Evolutionary conservation across 2,113 vertebrate genomes (phyloP).

Genomic region (Lamprotornis superbus): DNA sequence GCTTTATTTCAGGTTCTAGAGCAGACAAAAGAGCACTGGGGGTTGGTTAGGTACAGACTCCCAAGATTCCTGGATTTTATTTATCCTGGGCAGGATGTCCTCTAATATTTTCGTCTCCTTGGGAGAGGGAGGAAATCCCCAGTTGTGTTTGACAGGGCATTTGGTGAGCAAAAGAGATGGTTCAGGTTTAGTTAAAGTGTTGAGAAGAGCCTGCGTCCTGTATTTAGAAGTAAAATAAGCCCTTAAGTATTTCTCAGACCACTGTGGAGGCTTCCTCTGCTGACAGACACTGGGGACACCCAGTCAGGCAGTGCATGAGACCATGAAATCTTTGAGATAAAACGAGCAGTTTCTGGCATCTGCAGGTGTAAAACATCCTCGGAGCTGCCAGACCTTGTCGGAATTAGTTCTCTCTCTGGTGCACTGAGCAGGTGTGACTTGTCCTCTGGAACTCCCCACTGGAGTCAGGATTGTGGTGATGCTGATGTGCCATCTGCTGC

Average conservation of each 20-base stretch:
- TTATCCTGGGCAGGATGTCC: neutral
- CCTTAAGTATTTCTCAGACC: neutral
- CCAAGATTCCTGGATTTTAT: neutral
- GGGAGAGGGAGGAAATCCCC: neutral
- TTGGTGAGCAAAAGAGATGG: neutral
- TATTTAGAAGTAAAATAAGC: neutral
- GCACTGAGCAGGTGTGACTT: constrained; percentile 31
- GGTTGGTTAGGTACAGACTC: neutral
- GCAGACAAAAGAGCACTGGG: neutral
- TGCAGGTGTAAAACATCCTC: constrained; percentile 3
- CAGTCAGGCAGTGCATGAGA: neutral
- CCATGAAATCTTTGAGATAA: neutral
- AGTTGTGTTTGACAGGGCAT: fast-evolving
- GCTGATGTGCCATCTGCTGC: neutral
- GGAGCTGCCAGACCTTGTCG: neutral
- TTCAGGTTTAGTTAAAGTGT: neutral
- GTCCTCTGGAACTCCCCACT: neutral
- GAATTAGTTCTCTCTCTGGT: neutral
- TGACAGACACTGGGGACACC: neutral
- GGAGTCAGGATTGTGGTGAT: neutral
- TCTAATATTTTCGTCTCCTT: neutral
- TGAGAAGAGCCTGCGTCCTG: neutral
- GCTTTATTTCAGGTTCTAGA: neutral
- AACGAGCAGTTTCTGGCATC: neutral
- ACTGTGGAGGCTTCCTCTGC: neutral